Base-by-base conservation (phyloP, 2,888 invertebrate genomes). In the Crepidodera aurea region DNA sequence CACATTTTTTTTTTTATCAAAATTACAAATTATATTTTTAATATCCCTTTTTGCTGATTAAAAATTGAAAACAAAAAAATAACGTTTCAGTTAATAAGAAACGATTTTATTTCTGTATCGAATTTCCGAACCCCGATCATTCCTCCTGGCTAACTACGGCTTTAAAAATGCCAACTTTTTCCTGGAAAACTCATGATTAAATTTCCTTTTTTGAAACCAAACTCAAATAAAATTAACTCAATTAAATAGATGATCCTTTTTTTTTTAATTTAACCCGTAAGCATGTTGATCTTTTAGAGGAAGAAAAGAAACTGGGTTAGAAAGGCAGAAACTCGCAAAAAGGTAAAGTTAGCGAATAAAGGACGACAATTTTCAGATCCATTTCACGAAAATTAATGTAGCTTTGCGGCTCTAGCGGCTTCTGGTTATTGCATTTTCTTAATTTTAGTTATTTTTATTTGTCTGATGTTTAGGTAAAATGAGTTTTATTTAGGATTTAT, bases 361-460 rank as follows among this genome's bases (percentile, higher is more conserved):
- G 48, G 48, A 57, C 46, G 46, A 56, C 48, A 48, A 57, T 57
- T 57, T 48, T 48, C 34, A 34, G 48, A 57, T 57, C 56, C 25
- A 48, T 48, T 48, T 48, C 25, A 48, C 6, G 37, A 55, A 37
- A 48, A 56, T 48, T 48, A 57, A 57, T 57, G 57, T 57, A 48
- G 48, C 57, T 57, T 57, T 57, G 48, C 48, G 39, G 57, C 37
- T 57, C 39, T 39, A 10, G 25, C 29, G 46, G 15, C 16, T 32
- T 27, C 46, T 19, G 44, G 25, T 57, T 57, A 57, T 57, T 57
- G 39, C 57, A 39, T 48, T 57, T 57, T 48, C 48, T 57, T 48
- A 37, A 57, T 57, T 34, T 57, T 18, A 37, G 48, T 39, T 57
- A 37, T 57, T 57, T 56, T 22, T 18, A 32, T 56, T 19, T 56